Base-by-base conservation (phyloP, 2,113 vertebrate genomes). In the Thomomys bottae region DNA sequence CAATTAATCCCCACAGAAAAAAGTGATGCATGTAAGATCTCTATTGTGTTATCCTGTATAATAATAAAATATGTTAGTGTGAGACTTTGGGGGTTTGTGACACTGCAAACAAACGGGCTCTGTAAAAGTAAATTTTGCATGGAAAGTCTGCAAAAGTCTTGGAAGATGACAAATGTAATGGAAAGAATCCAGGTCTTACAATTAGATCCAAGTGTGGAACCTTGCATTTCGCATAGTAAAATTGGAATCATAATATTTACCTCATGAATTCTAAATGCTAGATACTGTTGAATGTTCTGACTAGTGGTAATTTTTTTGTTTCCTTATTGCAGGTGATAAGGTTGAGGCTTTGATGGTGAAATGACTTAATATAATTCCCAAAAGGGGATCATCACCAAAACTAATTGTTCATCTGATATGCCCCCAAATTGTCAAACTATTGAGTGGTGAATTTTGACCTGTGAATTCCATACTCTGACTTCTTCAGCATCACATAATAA, bases 81-180 rank as follows among this genome's bases (percentile, higher is more conserved):
- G 17, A 42, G 18, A 40, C 21, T 70, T 91, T n/a, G 18, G 23
- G 12, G 67, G 36, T 57, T 64, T 82, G 91, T 79, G 64, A 34
- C 32, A 36, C n/a, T 79, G 12, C 70, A 89, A 93, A 87, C 77
- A 78, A 67, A 73, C 2, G 24, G 34, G 24, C 21, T 88, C 94
- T 67, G 2, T 45, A 90, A 91, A 87, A 57, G 45, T 89, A 6
- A 40, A 73, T 76, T 87, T 87, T 92, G 38, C 77, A 26, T 84
- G 54, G 94, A 87, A 45, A 78, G 21, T 86, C 85, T 91, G 34
- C 76, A 71, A 24, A 90, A 68, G 78, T 78, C 59, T 70, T 49
- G 24, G 57, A 92, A 90, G 73, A 78, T 68, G 45, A 63, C 30
- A 85, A 14, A 45, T 30, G 23, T 14, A 28, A 2, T 76, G n/a